phyloP scores from a whole-genome alignment of 2,797 vertebrate species.

The Periparus ater region DNA sequence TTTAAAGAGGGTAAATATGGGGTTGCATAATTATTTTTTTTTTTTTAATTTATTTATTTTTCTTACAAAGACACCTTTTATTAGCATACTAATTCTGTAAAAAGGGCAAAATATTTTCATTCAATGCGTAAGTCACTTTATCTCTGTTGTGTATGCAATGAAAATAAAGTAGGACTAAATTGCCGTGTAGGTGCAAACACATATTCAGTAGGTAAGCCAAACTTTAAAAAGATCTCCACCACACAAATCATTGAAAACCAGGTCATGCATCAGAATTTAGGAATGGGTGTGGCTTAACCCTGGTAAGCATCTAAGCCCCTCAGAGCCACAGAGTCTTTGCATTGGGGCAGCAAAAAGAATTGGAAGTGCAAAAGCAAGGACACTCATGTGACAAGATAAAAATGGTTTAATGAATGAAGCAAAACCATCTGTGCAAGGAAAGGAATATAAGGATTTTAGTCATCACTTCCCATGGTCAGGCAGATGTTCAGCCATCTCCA shows the following conservation, averaged over 20 bases:
- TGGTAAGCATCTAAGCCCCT: neutral
- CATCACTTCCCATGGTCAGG: neutral
- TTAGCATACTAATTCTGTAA: neutral
- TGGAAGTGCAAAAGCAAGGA: neutral
- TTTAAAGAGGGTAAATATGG: neutral
- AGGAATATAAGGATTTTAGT: neutral
- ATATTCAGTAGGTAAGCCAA: neutral
- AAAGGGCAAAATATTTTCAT: neutral
- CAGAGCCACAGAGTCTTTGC: neutral
- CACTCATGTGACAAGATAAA: neutral
- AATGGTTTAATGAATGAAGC: neutral
- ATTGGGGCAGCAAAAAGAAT: neutral
- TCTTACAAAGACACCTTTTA: neutral
- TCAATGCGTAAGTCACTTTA: neutral
- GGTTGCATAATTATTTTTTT: neutral
- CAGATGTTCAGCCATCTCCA: neutral
- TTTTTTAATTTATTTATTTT: neutral
- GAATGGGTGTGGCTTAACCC: neutral
- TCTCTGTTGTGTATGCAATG: neutral
- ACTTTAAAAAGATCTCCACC: neutral
- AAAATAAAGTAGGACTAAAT: neutral
- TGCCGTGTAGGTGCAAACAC: neutral
- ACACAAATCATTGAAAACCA: neutral
- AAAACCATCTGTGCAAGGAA: neutral
- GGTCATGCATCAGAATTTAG: neutral